Evolutionary conservation across 2,888 invertebrate species (phyloP).

Genomic region (Aphodius sticticus): DNA sequence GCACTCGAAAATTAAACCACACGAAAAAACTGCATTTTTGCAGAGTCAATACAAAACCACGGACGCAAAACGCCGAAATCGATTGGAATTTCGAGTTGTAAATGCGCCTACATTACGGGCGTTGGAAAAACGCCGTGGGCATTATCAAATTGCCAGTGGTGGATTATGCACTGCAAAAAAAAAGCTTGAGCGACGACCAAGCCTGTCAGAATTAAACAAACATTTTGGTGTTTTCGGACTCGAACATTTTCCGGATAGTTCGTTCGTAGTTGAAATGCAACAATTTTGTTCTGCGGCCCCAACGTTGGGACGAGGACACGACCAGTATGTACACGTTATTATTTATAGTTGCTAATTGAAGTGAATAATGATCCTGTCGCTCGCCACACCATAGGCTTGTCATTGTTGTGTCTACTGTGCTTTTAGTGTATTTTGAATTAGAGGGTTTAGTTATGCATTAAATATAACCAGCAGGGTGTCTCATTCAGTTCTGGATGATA

Average conservation of each 20-base stretch:
- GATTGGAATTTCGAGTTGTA: no score
- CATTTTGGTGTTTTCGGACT: neutral
- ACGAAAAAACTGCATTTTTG: no score
- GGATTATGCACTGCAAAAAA: neutral
- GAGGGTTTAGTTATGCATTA: neutral
- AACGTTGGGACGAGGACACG: neutral
- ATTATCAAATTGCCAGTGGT: neutral
- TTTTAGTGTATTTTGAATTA: neutral
- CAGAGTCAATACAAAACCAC: no score
- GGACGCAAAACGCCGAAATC: no score
- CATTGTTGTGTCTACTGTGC: neutral
- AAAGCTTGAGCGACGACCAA: neutral
- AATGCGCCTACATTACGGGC: neutral
- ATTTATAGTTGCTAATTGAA: conserved; percentile 4
- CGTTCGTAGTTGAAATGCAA: neutral
- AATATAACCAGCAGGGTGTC: no score
- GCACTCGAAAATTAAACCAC: no score
- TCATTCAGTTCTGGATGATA: no score
- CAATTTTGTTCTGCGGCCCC: neutral
- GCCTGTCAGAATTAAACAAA: neutral
- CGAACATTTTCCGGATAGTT: neutral
- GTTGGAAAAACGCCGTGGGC: neutral
- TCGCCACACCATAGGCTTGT: neutral
- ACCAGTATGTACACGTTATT: neutral
- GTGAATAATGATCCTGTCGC: neutral